phyloP scores from a whole-genome alignment of 2,797 vertebrate species.

The Enteromius trimaculatus region DNA sequence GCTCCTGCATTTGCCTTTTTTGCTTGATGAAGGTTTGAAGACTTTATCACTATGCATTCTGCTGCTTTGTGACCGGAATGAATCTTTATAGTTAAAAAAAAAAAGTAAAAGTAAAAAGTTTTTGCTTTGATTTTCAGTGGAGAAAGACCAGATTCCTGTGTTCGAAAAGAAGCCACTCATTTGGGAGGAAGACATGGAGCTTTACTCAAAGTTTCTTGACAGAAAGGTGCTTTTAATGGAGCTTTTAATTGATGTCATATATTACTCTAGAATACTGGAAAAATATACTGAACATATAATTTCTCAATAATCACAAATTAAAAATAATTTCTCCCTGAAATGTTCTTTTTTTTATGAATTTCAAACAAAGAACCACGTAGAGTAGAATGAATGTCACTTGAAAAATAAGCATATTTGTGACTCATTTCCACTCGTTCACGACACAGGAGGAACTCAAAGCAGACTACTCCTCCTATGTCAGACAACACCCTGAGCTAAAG shows the following conservation, averaged over 20 bases:
- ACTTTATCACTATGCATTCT: neutral
- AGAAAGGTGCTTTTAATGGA: slow-evolving; percentile 80
- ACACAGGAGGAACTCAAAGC: slow-evolving; percentile 84
- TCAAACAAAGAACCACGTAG: neutral
- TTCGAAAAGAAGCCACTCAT: slow-evolving; percentile 80
- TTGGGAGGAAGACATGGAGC: slow-evolving; percentile 88
- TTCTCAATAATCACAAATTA: neutral
- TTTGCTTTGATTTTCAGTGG: slow-evolving; percentile 60
- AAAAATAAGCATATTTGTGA: neutral
- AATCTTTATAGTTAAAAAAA: neutral
- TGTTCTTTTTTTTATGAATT: neutral
- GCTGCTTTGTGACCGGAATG: neutral
- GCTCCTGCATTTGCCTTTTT: slow-evolving; percentile 76
- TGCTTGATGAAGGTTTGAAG: slow-evolving; percentile 75
- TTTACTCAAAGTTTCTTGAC: slow-evolving; percentile 84
- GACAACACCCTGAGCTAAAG: slow-evolving; percentile 84
- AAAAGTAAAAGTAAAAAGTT: neutral
- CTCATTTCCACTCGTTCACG: neutral
- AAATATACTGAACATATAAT: neutral
- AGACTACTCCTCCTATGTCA: slow-evolving; percentile 79
- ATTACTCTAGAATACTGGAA: neutral
- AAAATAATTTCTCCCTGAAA: neutral
- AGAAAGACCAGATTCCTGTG: slow-evolving; percentile 56
- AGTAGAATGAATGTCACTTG: neutral
- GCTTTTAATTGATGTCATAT: neutral